Evolutionary conservation across 2,888 invertebrate genomes (phyloP), one percentile per base, ranked within the genome.

Genomic region (Boloria euphrosyne): DNA sequence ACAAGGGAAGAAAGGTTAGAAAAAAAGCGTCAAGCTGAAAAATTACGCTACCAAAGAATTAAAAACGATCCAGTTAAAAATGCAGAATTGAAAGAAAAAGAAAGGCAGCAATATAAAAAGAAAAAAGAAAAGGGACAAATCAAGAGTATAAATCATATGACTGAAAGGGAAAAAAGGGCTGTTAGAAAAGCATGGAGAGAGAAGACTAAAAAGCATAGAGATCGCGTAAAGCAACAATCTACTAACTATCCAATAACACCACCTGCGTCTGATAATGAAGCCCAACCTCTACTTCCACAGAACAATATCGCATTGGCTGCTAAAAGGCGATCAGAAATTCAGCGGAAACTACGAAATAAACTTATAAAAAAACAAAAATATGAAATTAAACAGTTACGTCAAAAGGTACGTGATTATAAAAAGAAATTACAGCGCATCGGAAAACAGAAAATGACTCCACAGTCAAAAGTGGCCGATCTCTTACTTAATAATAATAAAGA

Each of bases 181-280:
- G 27, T 65, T 46, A 73, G 59, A 66, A 73, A 69, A 70, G 66
- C 53, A 69, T 73, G 70, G 70, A 71, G 68, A 62, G 65, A 67
- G 62, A 66, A 70, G 46, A 63, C 65, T 46, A 46, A 46, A 46
- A 46, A 47, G n/a, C 47, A 47, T 47, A 47, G 47, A 47, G 47
- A 47, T 47, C 47, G 47, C 47, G 14, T 47, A 14, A 47, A 47
- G 47, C 47, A 14, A 47, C n/a, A 47, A 49, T 22, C 54, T 31
- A 31, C 31, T 13, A 22, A 22, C 22, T 22, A 22, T 22, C 22
- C 22, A 22, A 22, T 22, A 22, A 22, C 22, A 22, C 22, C 22
- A 22, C 22, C 22, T 22, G 22, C 1, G 22, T 22, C 22, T 22
- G 22, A 22, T 22, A 22, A 22, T 22, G 22, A 22, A 22, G 22